Conservation (phyloP, 2,113 vertebrate species). For the Seriola quinqueradiata region DNA sequence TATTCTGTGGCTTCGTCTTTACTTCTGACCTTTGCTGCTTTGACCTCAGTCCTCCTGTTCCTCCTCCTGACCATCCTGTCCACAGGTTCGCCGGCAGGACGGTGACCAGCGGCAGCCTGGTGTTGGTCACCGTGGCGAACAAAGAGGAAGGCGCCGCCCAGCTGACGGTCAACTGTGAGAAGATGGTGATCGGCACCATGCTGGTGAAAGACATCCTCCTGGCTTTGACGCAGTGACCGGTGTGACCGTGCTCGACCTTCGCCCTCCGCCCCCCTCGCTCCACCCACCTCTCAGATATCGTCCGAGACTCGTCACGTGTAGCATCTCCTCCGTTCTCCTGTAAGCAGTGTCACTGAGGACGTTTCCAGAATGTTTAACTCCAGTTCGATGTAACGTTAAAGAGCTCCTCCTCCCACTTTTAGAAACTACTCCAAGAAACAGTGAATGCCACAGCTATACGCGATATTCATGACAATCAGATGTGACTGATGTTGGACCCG, state of each 20-base stretch:
- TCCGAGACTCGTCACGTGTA: slow-evolving; percentile 41
- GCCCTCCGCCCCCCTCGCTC: neutral
- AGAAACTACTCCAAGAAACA: slow-evolving; percentile 16
- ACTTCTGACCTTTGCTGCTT: slow-evolving; percentile 65
- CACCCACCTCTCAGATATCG: neutral
- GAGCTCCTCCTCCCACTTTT: neutral
- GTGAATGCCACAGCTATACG: slow-evolving; percentile 24
- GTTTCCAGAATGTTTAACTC: slow-evolving; percentile 37
- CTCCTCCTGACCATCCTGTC: slow-evolving; percentile 70
- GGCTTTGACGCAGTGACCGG: slow-evolving; percentile 89
- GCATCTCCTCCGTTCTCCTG: slow-evolving; percentile 35
- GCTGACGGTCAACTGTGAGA: slow-evolving; percentile 96
- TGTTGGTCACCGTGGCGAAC: slow-evolving; percentile 91
- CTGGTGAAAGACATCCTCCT: slow-evolving; percentile 95
- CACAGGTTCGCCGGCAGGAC: slow-evolving; percentile 94
- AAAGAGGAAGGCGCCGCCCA: slow-evolving; percentile 83
- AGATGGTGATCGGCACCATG: slow-evolving; percentile 99
- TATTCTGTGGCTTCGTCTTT: slow-evolving; percentile 63
- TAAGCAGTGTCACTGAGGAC: slow-evolving; percentile 21
- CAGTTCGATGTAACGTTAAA: slow-evolving; percentile 32
- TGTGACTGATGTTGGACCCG: slow-evolving; percentile 1
- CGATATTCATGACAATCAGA: slow-evolving; percentile 62
- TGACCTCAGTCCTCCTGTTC: slow-evolving; percentile 81
- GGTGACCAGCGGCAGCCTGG: slow-evolving; percentile 90
- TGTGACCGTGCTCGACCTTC: neutral